phyloP scores from a whole-genome alignment of 2,113 vertebrate genomes.

The Amphilophus citrinellus region DNA sequence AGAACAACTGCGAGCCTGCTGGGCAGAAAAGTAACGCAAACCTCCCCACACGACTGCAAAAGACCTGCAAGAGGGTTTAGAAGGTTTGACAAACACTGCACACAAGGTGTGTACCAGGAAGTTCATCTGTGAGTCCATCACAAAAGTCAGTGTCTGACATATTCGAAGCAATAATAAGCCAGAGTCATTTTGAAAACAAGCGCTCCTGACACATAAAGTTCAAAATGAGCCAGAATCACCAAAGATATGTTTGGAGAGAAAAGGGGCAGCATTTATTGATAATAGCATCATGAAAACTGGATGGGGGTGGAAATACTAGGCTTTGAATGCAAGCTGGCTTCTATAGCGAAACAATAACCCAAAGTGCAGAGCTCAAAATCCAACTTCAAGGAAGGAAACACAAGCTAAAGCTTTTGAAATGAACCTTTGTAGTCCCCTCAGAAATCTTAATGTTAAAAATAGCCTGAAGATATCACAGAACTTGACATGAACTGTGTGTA shows the following conservation, averaged over 20 bases:
- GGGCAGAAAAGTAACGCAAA: not conserved
- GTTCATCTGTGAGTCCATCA: not conserved
- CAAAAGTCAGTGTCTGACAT: not conserved
- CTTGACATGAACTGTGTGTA: slow-evolving; percentile 8
- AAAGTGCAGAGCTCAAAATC: not conserved
- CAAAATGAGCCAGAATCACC: not conserved
- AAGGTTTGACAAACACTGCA: not conserved
- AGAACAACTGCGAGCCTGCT: not conserved
- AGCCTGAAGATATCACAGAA: not conserved
- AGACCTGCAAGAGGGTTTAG: not conserved
- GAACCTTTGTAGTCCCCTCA: not conserved
- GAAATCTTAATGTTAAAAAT: slow-evolving; percentile 6
- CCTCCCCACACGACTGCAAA: not conserved
- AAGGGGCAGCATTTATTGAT: not conserved
- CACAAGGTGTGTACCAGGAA: not conserved
- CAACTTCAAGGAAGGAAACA: not conserved
- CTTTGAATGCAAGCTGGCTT: not conserved
- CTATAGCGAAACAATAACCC: not conserved
- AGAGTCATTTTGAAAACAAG: not conserved
- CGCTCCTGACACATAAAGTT: not conserved
- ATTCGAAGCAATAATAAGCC: not conserved
- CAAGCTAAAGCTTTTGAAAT: not conserved
- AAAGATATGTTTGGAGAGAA: not conserved
- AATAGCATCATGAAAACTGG: not conserved
- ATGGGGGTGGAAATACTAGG: not conserved